Evolutionary conservation across 2,797 vertebrate species (phyloP), one percentile per base, ranked within the genome.

Genomic region (Acomys russatus): DNA sequence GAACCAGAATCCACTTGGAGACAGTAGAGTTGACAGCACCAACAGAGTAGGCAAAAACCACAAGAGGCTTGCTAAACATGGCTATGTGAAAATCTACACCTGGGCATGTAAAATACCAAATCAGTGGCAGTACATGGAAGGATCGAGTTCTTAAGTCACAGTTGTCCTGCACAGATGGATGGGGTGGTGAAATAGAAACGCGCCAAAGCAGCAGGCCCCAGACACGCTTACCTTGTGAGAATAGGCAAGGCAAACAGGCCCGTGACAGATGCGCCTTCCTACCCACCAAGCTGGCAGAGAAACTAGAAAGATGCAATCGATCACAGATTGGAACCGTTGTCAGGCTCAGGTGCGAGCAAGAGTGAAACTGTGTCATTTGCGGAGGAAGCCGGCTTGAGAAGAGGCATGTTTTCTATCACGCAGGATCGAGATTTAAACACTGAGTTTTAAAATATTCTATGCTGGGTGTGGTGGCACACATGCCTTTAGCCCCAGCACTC

Each of bases 211-310:
- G 44, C 44, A 10, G 28, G 23, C 17, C 15, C 20, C 15, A 15
- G 30, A 44, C 12, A 49, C 1, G 17, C 28, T 25, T 15, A 5
- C 51, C 6, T 54, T 12, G 33, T 30, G 22, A 2, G 38, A 49
- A 4, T 25, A 4, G 10, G 59, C 33, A 5, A 1, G 0, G 44
- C 23, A 28, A 10, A 30, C 6, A 44, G 4, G 23, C 33, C 54
- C 2, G 1, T 1, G 18, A 28, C 2, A 4, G 28, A 35, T 7
- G 51, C 51, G 1, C 0, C 5, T 80, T 61, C 49, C 11, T 28
- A 35, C 63, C 54, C 2, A 0, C 28, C 44, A 25, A 35, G 6
- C 0, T 63, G 10, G 30, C 78, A 44, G 11, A 15, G 51, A 59
- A 80, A 80, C 49, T 9, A 35, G 30, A 8, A 30, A 14, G 51